These are phyloP conservation scores for Leptinotarsa tumamoca DNA, from an alignment of 2,888 invertebrate species.

Conservation along the genomic window DNA sequence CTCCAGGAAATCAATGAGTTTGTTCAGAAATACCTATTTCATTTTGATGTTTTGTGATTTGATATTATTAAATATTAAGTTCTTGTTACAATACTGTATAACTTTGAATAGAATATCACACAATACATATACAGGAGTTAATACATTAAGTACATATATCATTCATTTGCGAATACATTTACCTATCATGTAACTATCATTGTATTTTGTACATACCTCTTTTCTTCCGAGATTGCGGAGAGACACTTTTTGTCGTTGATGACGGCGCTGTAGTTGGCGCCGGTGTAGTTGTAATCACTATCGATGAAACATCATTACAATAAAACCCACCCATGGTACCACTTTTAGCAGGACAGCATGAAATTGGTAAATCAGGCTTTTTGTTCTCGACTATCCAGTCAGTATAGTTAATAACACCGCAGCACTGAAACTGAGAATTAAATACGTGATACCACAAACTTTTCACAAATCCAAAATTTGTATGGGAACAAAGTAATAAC, in stretches of 20 bases:
- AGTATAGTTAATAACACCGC: slow-evolving; percentile 72
- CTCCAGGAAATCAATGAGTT: too few relatives aligned
- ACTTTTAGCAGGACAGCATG: slow-evolving; percentile 73
- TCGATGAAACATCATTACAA: slow-evolving; percentile 53
- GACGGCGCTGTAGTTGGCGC: background rate
- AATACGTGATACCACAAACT: background rate
- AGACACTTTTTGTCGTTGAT: background rate
- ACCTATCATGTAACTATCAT: too few relatives aligned
- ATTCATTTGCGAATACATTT: too few relatives aligned
- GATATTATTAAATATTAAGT: too few relatives aligned
- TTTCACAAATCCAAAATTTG: background rate
- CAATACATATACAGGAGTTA: too few relatives aligned
- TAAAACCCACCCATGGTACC: slow-evolving; percentile 67
- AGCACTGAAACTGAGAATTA: slow-evolving; percentile 75
- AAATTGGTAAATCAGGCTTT: slow-evolving; percentile 69
- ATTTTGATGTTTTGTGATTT: too few relatives aligned
- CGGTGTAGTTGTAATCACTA: background rate
- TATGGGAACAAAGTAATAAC: too few relatives aligned
- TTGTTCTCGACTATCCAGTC: slow-evolving; percentile 45
- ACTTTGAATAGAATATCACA: too few relatives aligned
- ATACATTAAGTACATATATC: too few relatives aligned
- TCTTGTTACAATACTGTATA: too few relatives aligned
- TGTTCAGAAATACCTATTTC: too few relatives aligned
- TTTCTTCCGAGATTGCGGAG: background rate
- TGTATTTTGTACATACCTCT: background rate